These are phyloP conservation scores for Porites evermanni DNA, from an alignment of 92 coral and sea anemone species.

Conservation along the genomic window DNA sequence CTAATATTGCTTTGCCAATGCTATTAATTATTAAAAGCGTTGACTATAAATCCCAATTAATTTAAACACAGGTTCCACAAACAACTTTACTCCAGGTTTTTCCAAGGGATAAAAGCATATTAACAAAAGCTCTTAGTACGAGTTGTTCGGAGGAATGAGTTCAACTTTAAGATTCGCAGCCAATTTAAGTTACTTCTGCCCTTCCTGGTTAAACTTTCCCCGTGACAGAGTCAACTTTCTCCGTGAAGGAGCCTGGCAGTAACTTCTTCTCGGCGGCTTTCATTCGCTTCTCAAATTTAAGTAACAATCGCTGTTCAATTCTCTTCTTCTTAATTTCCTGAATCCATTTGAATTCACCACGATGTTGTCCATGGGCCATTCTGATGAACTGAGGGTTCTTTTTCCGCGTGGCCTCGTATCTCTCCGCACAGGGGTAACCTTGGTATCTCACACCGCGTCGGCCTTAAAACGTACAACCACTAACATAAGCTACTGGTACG, in stretches of 20 bases:
- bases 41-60: no score
- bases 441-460: constrained; percentile 88
- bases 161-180: background rate
- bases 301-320: constrained; percentile 72
- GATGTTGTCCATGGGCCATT: constrained; percentile 57
- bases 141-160: no score
- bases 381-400: constrained; percentile 82
- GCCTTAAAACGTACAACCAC: constrained; percentile 50
- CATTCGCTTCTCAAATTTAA: constrained; percentile 67
- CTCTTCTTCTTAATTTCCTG: constrained; percentile 71
- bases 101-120: no score
- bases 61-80: no score
- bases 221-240: constrained; percentile 44
- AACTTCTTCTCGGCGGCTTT: constrained; percentile 55
- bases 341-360: constrained; percentile 84
- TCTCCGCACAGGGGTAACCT: constrained; percentile 65
- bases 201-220: constrained; percentile 9
- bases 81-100: no score
- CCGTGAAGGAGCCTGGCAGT: constrained; percentile 55
- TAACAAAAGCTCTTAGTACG: no score
- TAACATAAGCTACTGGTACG: no score
- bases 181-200: background rate
- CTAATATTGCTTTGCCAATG: no score
- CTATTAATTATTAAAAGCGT: no score
- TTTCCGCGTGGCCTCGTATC: constrained; percentile 82